Percentiles rank a stretch among this genome's conserved stretches.
Conservation (phyloP, 2,113 vertebrate genomes). For the Chionodraco myersi region DNA sequence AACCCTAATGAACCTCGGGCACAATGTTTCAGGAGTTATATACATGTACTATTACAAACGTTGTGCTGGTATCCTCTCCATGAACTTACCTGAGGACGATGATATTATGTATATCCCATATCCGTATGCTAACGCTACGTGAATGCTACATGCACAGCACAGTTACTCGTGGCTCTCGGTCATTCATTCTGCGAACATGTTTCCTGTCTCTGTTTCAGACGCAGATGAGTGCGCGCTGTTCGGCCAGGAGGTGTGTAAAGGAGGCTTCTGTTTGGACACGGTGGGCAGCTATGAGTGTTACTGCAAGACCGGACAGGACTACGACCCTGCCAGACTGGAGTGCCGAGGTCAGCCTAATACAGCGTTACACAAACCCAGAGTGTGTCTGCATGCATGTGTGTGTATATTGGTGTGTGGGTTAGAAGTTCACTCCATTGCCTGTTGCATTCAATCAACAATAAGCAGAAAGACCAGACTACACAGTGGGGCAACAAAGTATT, state of each 20-base stretch:
- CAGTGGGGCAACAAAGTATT: too few species aligned
- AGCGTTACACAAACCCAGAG: neutral
- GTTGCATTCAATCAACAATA: too few species aligned
- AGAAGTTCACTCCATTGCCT: too few species aligned
- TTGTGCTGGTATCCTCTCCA: neutral
- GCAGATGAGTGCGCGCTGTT: constrained; percentile 96
- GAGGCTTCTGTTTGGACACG: constrained; percentile 92
- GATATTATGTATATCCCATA: neutral
- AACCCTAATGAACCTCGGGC: neutral
- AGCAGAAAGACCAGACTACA: too few species aligned
- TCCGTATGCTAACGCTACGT: neutral
- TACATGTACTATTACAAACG: neutral
- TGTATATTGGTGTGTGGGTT: neutral
- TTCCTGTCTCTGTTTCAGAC: constrained; percentile 80
- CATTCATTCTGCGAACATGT: neutral
- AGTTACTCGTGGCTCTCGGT: neutral
- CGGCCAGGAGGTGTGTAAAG: constrained; percentile 95
- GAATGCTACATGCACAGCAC: neutral
- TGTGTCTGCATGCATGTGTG: neutral
- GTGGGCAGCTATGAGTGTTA: constrained; percentile 94
- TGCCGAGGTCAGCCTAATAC: constrained; percentile 89
- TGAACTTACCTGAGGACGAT: neutral
- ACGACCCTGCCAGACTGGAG: constrained; percentile 91
- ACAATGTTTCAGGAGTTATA: neutral
- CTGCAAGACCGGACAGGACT: constrained; percentile 94